Percentiles rank a stretch among this genome's conserved stretches.
Conservation (phyloP, 2,797 vertebrate genomes). For the Linurgus olivaceus region DNA sequence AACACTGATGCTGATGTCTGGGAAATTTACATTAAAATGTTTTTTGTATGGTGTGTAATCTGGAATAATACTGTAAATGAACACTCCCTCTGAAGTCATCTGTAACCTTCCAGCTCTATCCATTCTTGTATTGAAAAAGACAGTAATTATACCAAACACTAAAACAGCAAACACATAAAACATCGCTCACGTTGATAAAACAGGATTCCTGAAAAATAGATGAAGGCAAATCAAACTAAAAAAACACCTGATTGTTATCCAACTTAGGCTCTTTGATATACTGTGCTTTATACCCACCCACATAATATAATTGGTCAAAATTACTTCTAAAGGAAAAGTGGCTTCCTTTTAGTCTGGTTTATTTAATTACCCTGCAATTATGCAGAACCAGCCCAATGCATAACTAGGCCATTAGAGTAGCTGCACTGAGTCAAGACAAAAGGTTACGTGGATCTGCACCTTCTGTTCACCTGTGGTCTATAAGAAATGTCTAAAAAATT, state of each 20-base stretch:
- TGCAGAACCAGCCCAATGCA: background rate
- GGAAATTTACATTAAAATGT: constrained; percentile 57
- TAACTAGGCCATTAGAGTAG: background rate
- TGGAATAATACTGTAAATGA: constrained; percentile 8
- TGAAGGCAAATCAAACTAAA: constrained; percentile 6
- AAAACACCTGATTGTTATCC: background rate
- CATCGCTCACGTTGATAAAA: background rate
- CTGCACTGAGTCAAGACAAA: background rate
- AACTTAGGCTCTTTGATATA: background rate
- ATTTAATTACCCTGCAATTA: background rate
- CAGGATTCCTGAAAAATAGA: background rate
- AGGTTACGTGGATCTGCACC: background rate
- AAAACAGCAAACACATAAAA: constrained; percentile 12
- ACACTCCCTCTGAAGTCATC: background rate
- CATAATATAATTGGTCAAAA: background rate
- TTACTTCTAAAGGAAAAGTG: background rate
- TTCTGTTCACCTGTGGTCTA: background rate
- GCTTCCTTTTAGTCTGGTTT: background rate
- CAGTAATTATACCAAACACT: background rate
- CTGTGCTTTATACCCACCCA: background rate
- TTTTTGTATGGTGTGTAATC: background rate
- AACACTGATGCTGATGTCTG: constrained; percentile 59
- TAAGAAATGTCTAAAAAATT: background rate
- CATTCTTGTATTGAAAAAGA: background rate
- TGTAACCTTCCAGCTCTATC: background rate